Base-by-base conservation (phyloP, 2,113 vertebrate genomes). In the Cebidichthys violaceus region DNA sequence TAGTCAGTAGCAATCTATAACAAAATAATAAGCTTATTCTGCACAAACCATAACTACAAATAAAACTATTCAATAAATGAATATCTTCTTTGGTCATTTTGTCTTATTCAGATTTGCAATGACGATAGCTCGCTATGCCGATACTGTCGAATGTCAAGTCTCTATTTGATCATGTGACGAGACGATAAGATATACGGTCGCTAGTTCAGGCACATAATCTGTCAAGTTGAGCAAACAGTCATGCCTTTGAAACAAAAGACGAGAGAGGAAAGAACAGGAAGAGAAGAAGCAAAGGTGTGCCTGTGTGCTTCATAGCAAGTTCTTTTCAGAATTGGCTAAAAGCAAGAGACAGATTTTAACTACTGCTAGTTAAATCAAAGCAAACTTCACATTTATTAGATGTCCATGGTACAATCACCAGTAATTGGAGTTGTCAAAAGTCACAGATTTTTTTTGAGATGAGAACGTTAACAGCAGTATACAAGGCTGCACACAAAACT, bases 371-470 rank as follows among this genome's bases (percentile, higher is more conserved):
- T 7, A 27, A 47, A 60, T 1, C 5, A 24, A 71, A 52, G 8
- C 35, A 11, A 43, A 69, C 4, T 72, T 84, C 7, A 73, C 41
- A 90, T 89, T 85, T 89, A 89, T 88, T 85, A 45, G 54, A 45
- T 27, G 60, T 77, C 3, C 27, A 83, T 9, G 39, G 22, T 62
- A 80, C 20, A 75, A 66, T 47, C 77, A 61, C 76, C 9, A 80
- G 81, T 68, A 50, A 43, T 27, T 24, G 6, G 9, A 45, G 41
- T 27, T 52, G n/a, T 54, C 6, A 62, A 22, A 31, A 37, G 33
- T 31, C 37, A 39, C 35, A 35, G 18, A 59, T 77, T 41, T 33
- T 6, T 67, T 15, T 18, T 15, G 1, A 79, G 18, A 69, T 72
- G 52, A 73, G 17, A 61, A 43, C 52, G 18, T 13, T 57, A 18